Evolutionary conservation across 2,888 invertebrate genomes (phyloP).

Genomic region (Sarcophaga rosellei): DNA sequence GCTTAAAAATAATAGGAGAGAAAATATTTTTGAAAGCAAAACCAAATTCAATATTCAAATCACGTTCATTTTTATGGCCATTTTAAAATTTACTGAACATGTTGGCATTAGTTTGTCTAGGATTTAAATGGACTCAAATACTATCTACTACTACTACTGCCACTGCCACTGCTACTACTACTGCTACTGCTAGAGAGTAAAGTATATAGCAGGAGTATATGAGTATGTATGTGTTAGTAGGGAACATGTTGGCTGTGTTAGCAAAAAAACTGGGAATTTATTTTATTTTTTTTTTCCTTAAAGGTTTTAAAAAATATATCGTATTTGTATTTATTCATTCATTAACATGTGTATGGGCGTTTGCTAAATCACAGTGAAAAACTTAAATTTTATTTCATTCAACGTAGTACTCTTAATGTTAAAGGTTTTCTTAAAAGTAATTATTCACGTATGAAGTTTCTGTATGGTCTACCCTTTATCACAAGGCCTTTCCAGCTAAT

Average conservation of each 20-base stretch:
- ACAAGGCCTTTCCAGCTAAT: too few relatives aligned
- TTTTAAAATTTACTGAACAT: slow-evolving; percentile 62
- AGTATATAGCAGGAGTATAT: neutral
- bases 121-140: slow-evolving; percentile 45
- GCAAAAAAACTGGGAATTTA: neutral
- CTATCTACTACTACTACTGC: neutral
- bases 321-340: too few relatives aligned
- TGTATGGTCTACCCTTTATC: too few relatives aligned
- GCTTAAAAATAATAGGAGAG: neutral
- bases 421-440: too few relatives aligned
- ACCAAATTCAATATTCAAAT: slow-evolving; percentile 48
- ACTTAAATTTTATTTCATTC: too few relatives aligned
- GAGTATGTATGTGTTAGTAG: neutral
- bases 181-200: neutral
- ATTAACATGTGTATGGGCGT: too few relatives aligned
- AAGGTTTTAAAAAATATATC: slow-evolving; percentile 21
- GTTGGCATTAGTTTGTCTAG: slow-evolving; percentile 56
- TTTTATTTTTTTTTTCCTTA: slow-evolving; percentile 23
- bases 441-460: too few relatives aligned
- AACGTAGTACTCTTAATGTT: too few relatives aligned
- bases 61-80: slow-evolving; percentile 64
- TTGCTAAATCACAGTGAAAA: too few relatives aligned
- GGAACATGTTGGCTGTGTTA: neutral
- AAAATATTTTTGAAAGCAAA: neutral
- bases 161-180: too few relatives aligned